phyloP scores from a whole-genome alignment of 2,113 vertebrate genomes.

The Nycticorax nycticorax region DNA sequence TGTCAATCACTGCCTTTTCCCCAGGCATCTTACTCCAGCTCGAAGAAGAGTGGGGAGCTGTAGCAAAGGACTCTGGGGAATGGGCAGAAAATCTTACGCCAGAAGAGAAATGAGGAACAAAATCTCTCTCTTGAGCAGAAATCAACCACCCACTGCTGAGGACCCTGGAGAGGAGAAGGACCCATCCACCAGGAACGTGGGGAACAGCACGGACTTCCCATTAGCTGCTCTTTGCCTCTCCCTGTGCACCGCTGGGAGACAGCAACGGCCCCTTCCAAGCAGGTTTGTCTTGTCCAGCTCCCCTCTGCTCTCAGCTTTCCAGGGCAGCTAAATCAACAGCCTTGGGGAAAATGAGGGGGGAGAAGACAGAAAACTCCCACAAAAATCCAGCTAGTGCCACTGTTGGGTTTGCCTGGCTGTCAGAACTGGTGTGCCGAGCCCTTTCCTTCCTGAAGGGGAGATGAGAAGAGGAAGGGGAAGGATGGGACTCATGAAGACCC shows the following conservation, averaged over 20 bases:
- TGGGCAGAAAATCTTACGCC: neutral
- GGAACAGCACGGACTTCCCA: neutral
- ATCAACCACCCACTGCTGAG: neutral
- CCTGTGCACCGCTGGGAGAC: neutral
- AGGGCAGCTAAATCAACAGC: neutral
- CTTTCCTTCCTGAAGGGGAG: neutral
- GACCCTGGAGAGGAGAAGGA: neutral
- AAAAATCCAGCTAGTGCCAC: neutral
- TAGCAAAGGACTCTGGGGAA: neutral
- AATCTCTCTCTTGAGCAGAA: neutral
- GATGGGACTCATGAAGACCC: neutral
- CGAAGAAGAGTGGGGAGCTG: neutral
- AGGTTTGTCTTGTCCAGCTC: neutral
- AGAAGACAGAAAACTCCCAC: neutral
- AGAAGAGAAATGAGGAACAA: neutral
- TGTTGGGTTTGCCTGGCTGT: neutral
- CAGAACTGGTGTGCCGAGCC: fast-evolving
- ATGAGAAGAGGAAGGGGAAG: neutral
- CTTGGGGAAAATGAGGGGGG: neutral
- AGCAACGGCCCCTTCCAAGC: neutral
- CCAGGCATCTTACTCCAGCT: neutral
- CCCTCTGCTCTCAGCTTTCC: neutral
- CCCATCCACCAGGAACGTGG: neutral
- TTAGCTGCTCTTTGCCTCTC: neutral
- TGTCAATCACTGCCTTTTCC: neutral